phyloP scores from a whole-genome alignment of 2,113 vertebrate genomes.

The Chascanopsetta lugubris region DNA sequence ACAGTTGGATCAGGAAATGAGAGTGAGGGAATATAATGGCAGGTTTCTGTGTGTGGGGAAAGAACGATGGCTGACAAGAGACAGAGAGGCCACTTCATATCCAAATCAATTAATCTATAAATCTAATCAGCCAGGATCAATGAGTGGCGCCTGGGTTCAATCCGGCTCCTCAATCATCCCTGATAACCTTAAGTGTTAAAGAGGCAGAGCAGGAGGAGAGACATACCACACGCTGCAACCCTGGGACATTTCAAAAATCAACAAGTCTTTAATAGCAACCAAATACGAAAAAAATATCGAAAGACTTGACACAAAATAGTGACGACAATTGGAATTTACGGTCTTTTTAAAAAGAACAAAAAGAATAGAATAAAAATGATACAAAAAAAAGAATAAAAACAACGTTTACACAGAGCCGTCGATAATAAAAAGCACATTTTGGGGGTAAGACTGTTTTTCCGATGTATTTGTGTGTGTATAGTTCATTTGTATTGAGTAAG shows the following conservation, averaged over 20 bases:
- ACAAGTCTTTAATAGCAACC: slow-evolving; percentile 82
- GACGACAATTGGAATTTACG: slow-evolving; percentile 60
- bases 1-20: slow-evolving; percentile 63
- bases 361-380: slow-evolving; percentile 1
- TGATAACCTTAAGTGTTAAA: slow-evolving; percentile 34
- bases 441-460: slow-evolving; percentile 62
- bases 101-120: slow-evolving; percentile 70
- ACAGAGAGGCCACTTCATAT: slow-evolving; percentile 54
- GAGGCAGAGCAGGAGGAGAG: slow-evolving; percentile 27
- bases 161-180: slow-evolving; percentile 26
- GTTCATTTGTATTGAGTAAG: slow-evolving; percentile 73
- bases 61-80: slow-evolving; percentile 44
- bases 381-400: slow-evolving; percentile 28
- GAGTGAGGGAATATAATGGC: not conserved
- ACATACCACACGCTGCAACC: slow-evolving; percentile 41
- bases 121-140: slow-evolving; percentile 71
- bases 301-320: slow-evolving; percentile 76
- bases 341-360: slow-evolving; percentile 38
- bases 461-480: slow-evolving; percentile 61
- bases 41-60: slow-evolving; percentile 11
- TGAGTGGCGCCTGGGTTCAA: slow-evolving; percentile 35
- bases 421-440: slow-evolving; percentile 76
- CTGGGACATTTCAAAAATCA: slow-evolving; percentile 70
- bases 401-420: slow-evolving; percentile 66
- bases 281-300: slow-evolving; percentile 72